Evolutionary conservation across 1,140 invertebrate genomes (phyloP).

Genomic region (Atta colombica): DNA sequence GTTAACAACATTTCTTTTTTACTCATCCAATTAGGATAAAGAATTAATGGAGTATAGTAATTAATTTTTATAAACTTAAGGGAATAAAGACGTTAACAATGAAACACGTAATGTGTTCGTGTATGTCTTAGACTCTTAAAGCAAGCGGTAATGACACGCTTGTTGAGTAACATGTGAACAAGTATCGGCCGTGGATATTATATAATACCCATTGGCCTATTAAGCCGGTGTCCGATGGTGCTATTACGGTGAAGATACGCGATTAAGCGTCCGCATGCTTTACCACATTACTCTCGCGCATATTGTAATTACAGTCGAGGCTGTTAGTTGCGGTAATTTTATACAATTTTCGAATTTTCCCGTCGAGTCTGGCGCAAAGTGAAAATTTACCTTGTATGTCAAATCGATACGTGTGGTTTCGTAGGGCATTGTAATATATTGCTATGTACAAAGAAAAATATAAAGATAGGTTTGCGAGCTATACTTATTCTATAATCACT

Average conservation of each 20-base stretch:
- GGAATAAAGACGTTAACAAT: slow-evolving; percentile 12
- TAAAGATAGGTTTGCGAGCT: slow-evolving; percentile 1
- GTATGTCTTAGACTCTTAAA: slow-evolving; percentile 17
- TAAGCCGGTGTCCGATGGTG: slow-evolving; percentile 45
- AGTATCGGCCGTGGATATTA: slow-evolving; percentile 58
- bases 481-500: slow-evolving; percentile 14
- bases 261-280: slow-evolving; percentile 36
- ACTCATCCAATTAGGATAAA: slow-evolving; percentile 19
- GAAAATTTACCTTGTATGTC: slow-evolving; percentile 12
- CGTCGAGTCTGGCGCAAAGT: slow-evolving; percentile 4
- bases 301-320: slow-evolving; percentile 34
- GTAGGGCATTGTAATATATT: background rate
- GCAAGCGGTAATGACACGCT: slow-evolving; percentile 57
- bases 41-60: slow-evolving; percentile 10
- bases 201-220: slow-evolving; percentile 57
- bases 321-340: slow-evolving; percentile 29
- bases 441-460: background rate
- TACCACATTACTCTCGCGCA: slow-evolving; percentile 20
- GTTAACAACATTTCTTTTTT: background rate
- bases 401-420: background rate
- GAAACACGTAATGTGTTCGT: slow-evolving; percentile 24
- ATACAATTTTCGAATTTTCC: slow-evolving; percentile 59
- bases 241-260: slow-evolving; percentile 55
- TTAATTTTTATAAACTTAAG: slow-evolving; percentile 35
- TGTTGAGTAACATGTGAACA: slow-evolving; percentile 58